Evolutionary conservation across 2,888 invertebrate genomes (phyloP), one percentile per base, ranked within the genome.

Genomic region (Trissolcus japonicus): DNA sequence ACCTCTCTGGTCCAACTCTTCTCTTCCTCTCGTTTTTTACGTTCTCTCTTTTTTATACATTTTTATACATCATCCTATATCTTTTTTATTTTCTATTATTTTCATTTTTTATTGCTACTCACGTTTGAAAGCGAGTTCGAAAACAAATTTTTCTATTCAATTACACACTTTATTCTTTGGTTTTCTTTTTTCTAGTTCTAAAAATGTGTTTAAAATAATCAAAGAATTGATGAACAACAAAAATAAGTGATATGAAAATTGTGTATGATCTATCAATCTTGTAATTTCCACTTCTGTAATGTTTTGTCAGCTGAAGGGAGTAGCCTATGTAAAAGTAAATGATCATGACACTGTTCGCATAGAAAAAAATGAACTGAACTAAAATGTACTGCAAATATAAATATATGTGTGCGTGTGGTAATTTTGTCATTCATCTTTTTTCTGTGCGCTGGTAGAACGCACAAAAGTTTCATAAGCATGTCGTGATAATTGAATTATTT

Each of bases 1-100:
- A 89, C 88, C 88, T 88, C 88, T 89, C 89, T 89, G 89, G 89
- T 89, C 89, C 89, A 88, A 88, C 84, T 88, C 86, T 89, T 88
- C 87, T 87, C 85, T 85, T 87, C 87, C 87, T 88, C 85, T 86
- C 84, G 86, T 84, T 84, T 85, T 84, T 87, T 25, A 25, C 13
- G 21, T 51, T 46, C 35, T 59, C 21, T 41, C 43, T 57, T 4
- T n/a, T 46, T 17, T 50, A 53, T 16, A 57, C 46, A 41, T 29
- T 59, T 14, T 67, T 51, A n/a, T 21, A 35, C 46, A 46, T 46
- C 46, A n/a, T 6, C 46, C 16, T 46, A 16, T 46, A 43, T 43
- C 43, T 43, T 7, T 46, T 14, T 14, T 14, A 43, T 13, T 25
- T 25, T 43, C 43, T 43, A 43, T 43, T 43, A 43, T 43, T 43